These are phyloP conservation scores for Drosophila subquinaria DNA, from an alignment of 2,888 invertebrate species.

Conservation along the genomic window DNA sequence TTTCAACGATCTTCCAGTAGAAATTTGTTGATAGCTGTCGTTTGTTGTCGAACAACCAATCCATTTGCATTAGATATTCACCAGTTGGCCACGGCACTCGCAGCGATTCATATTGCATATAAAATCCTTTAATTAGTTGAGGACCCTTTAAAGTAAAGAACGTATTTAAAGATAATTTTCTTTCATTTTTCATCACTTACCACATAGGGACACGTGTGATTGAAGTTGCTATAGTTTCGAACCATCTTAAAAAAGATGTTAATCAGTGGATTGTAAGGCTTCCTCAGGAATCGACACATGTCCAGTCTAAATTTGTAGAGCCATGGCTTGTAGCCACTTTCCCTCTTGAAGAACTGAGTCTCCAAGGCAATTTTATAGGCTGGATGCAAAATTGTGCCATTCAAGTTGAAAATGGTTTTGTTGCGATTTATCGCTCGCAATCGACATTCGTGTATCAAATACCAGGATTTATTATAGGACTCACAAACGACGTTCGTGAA, in stretches of 20 bases:
- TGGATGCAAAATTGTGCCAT: not conserved
- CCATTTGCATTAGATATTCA: constrained; percentile 18
- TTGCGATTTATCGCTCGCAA: constrained; percentile 32
- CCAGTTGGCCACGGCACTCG: constrained; percentile 38
- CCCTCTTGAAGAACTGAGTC: constrained; percentile 24
- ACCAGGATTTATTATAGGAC: constrained; percentile 9
- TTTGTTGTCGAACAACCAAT: not conserved
- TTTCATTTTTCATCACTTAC: constrained; percentile 15
- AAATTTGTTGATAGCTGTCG: too few relatives aligned
- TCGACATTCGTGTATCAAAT: constrained; percentile 17
- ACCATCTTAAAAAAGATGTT: constrained; percentile 16
- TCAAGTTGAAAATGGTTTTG: constrained; percentile 5
- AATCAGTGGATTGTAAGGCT: constrained; percentile 26
- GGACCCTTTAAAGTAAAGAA: constrained; percentile 8
- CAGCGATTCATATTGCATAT: constrained; percentile 11
- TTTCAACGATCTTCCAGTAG: too few relatives aligned
- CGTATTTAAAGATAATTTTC: too few relatives aligned
- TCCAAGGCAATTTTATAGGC: not conserved
- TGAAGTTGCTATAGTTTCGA: constrained; percentile 37
- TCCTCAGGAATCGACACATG: constrained; percentile 37
- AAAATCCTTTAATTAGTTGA: constrained; percentile 18
- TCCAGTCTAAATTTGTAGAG: constrained; percentile 28
- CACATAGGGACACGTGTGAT: constrained; percentile 50
- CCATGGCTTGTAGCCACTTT: constrained; percentile 52
- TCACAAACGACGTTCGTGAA: constrained; percentile 28